Base-by-base conservation (phyloP, 2,888 invertebrate species). In the Doris montereyensis region DNA sequence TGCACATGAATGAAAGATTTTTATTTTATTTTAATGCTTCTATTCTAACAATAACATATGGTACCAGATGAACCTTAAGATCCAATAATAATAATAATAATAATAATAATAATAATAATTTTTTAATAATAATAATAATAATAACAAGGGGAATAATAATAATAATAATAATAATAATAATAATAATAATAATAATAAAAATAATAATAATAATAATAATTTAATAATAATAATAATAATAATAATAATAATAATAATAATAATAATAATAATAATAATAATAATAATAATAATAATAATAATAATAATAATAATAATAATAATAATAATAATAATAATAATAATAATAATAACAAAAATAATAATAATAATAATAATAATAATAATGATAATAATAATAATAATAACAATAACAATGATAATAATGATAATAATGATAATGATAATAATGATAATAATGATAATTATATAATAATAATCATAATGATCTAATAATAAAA, bases 311-410 rank as follows among this genome's bases (percentile, higher is more conserved):
- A 17, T 41, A 77, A 26, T 77, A 35, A 52, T 71, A 68, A 70
- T 71, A 71, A 70, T 52, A 71, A 70, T 77, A 52, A 70, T 71
- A 57, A 52, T 70, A 71, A 70, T 71, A 71, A 28, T 77, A 71
- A 28, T 71, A 71, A 28, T 77, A 68, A 24, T 28, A 68, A 52
- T 71, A 71, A 70, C 24, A 77, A 41, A 26, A 57, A 70, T 71
- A 71, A 70, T 77, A 70, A 70, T 70, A 52, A 52, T 77, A 68
- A 52, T 70, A 70, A 52, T 71, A 73, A 52, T 57, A 57, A 52
- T 57, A 73, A 21, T 57, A 52, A 52, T 73, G 24, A 52, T 73
- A 57, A 52, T 52, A 73, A 52, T 73, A 57, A 52, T 73, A 73
- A 52, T 57, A 57, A 3, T 57, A 35, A 13, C 26, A 35, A 4